Percentiles rank a stretch among this genome's conserved stretches.
Conservation (phyloP, 1,140 invertebrate genomes). For the Drosophila orena region DNA sequence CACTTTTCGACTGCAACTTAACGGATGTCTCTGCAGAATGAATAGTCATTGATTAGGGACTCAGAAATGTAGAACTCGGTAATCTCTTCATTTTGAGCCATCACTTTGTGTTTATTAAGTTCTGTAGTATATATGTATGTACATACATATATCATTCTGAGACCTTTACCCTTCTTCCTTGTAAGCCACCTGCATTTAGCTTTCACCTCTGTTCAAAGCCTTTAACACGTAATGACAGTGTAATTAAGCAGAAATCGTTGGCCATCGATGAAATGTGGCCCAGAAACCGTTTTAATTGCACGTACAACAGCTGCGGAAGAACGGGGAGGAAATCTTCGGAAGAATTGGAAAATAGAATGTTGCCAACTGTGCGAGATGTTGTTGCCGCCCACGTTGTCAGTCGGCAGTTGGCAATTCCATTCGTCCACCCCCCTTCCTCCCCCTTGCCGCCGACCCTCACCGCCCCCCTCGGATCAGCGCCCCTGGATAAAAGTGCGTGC, state of each 20-base stretch:
- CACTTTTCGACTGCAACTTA: not conserved
- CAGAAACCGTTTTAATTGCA: constrained; percentile 68
- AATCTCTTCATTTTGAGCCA: too few relatives aligned
- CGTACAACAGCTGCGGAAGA: constrained; percentile 7
- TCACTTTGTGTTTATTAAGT: too few relatives aligned
- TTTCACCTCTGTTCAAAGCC: not conserved
- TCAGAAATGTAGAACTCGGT: too few relatives aligned
- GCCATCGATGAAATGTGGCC: constrained; percentile 38
- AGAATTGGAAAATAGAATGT: constrained; percentile 50
- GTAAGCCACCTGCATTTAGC: not conserved
- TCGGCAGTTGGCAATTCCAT: not conserved
- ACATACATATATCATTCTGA: too few relatives aligned
- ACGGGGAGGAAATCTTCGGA: not conserved
- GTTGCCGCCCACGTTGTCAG: constrained; percentile 59
- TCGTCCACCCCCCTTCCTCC: not conserved
- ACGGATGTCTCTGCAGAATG: too few relatives aligned
- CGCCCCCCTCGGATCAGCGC: not conserved
- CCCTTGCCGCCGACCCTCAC: not conserved
- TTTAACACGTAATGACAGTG: constrained; percentile 58
- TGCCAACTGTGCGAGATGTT: constrained; percentile 68
- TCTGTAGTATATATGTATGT: too few relatives aligned
- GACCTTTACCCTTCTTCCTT: too few relatives aligned
- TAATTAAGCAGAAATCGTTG: constrained; percentile 61
- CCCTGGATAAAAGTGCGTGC: constrained; percentile 54
- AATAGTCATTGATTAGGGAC: not conserved